A percentile compares a stretch with the other conserved stretches of the same genome.
These are phyloP conservation scores for Microtus ochrogaster DNA, from an alignment of 2,113 vertebrate species.

Conservation along the genomic window DNA sequence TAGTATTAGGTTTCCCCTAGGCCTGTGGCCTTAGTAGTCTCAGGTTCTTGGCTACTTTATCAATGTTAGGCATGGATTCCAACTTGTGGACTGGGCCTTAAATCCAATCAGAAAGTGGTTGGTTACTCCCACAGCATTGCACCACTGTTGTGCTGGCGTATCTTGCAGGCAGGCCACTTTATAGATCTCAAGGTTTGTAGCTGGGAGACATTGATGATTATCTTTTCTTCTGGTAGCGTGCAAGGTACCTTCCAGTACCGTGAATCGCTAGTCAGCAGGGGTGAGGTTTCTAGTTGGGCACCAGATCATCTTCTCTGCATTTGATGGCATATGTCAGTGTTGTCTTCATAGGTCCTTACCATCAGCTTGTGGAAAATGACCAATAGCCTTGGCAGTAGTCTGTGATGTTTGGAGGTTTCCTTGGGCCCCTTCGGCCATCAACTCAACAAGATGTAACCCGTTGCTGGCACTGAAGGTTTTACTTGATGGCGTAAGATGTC, in stretches of 20 bases:
- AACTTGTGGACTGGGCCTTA: neutral
- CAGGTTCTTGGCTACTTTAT: neutral
- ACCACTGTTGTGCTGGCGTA: neutral
- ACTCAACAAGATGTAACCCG: neutral
- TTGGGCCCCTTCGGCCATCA: neutral
- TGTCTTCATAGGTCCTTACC: neutral
- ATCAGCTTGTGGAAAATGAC: neutral
- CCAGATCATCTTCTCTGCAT: neutral
- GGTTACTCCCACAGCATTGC: neutral
- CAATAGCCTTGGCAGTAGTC: neutral
- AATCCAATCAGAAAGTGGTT: neutral
- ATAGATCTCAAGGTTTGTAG: neutral
- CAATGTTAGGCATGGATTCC: neutral
- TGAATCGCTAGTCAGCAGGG: neutral
- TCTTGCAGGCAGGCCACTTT: neutral
- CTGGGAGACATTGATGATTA: neutral
- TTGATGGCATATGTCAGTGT: neutral
- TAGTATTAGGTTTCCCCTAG: neutral
- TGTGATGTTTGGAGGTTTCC: neutral
- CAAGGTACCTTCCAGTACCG: neutral
- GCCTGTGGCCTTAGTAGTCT: neutral
- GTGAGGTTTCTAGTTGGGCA: neutral
- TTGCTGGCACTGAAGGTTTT: neutral
- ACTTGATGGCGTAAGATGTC: neutral
- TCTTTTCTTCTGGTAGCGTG: neutral